These are phyloP conservation scores for Chloroceryle amazona DNA, from an alignment of 2,797 vertebrate species.

Conservation along the genomic window DNA sequence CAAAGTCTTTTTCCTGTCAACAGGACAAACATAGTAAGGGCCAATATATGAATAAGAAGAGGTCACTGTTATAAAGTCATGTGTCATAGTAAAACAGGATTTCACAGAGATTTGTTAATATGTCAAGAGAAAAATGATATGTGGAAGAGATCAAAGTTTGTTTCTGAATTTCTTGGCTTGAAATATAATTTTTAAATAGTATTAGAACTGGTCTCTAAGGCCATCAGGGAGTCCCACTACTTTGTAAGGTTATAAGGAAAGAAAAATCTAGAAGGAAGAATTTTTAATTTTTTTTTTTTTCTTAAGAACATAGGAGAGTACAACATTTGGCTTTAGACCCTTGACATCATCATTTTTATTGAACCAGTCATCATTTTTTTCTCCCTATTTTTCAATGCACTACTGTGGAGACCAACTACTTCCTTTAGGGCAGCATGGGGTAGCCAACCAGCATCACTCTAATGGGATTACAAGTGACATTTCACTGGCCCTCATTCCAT, in stretches of 20 bases:
- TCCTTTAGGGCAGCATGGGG: slow-evolving; percentile 3
- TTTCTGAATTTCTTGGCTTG: neutral
- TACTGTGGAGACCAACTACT: neutral
- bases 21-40: neutral
- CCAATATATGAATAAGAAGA: neutral
- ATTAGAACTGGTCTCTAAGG: neutral
- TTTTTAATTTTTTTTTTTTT: neutral
- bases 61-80: neutral
- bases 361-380: neutral
- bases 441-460: slow-evolving; percentile 29
- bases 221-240: neutral
- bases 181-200: slow-evolving; percentile 3
- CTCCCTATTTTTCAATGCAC: neutral
- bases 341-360: neutral
- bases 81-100: neutral
- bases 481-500: slow-evolving; percentile 45
- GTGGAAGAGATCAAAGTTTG: neutral
- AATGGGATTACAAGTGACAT: slow-evolving; percentile 56
- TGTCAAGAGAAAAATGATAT: slow-evolving; percentile 18
- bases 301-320: neutral
- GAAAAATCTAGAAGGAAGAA: slow-evolving; percentile 7
- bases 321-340: neutral
- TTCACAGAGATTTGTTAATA: slow-evolving; percentile 23
- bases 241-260: neutral
- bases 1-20: neutral